These are phyloP conservation scores for Yponomeuta evonymella DNA, from an alignment of 2,888 invertebrate genomes.

Conservation along the genomic window DNA sequence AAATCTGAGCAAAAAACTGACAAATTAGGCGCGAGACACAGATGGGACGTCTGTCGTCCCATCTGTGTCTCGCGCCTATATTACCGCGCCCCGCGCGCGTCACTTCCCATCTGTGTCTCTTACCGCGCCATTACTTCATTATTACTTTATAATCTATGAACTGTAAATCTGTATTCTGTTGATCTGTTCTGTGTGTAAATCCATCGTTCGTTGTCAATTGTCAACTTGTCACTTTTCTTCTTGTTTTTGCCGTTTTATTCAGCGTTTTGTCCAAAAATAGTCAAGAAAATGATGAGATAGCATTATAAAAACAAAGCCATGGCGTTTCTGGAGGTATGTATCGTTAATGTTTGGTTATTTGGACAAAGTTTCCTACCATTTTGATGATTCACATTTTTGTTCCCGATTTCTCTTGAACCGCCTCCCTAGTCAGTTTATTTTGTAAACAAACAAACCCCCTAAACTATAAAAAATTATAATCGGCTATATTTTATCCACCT, in stretches of 20 bases:
- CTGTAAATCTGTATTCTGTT: too few relatives aligned
- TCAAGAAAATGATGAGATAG: conserved; percentile 19
- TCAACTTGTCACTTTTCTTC: neutral
- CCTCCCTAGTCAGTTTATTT: neutral
- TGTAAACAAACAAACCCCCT: conserved; percentile 6
- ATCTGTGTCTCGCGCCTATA: too few relatives aligned
- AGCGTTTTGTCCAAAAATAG: conserved; percentile 7
- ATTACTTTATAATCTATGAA: too few relatives aligned
- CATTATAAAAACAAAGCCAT: conserved; percentile 35
- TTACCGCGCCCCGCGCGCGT: too few relatives aligned
- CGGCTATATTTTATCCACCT: too few relatives aligned
- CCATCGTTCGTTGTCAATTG: too few relatives aligned
- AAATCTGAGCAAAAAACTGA: too few relatives aligned
- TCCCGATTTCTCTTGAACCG: neutral
- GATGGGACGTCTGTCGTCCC: too few relatives aligned
- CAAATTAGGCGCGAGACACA: too few relatives aligned
- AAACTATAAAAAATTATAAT: neutral
- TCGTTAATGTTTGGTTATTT: neutral
- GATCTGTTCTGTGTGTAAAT: too few relatives aligned
- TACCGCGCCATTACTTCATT: too few relatives aligned
- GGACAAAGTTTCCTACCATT: neutral
- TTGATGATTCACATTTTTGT: neutral
- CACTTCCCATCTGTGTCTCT: too few relatives aligned
- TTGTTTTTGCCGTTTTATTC: neutral
- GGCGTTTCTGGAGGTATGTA: conserved; percentile 65